Evolutionary conservation across 37 sponge, comb jelly and placozoan genomes (phyloP).

Genomic region (Aphrocallistes beatrix): DNA sequence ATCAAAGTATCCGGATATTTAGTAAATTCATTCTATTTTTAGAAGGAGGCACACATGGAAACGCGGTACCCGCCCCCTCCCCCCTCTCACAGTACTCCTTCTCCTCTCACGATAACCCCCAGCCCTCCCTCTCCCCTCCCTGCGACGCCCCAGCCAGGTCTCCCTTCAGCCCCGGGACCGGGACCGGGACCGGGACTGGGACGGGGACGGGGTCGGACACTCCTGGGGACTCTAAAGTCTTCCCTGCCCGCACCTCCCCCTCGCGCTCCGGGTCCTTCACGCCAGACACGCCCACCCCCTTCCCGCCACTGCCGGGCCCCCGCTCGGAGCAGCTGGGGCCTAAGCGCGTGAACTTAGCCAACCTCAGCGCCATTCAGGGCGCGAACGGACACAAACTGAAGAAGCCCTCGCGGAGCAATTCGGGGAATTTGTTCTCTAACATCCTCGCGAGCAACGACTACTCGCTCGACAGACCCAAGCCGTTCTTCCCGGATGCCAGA

Average conservation of each 20-base stretch:
- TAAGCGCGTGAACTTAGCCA: background rate
- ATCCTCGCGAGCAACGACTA: background rate
- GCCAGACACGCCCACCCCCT: background rate
- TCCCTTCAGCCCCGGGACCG: background rate
- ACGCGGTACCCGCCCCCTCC: background rate
- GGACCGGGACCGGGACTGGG: background rate
- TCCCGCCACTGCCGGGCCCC: background rate
- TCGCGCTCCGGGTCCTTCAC: background rate
- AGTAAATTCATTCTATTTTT: too few relatives aligned
- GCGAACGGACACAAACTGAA: background rate
- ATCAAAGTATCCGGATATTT: too few relatives aligned
- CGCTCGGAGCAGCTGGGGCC: background rate
- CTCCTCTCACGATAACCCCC: background rate
- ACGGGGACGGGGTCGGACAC: background rate
- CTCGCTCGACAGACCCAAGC: constrained; percentile 12
- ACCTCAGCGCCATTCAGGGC: background rate
- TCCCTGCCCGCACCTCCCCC: background rate
- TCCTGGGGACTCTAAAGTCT: background rate
- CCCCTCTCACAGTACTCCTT: background rate
- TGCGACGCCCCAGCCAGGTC: background rate
- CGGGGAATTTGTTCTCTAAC: background rate
- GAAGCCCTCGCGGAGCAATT: background rate
- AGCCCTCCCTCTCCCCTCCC: background rate
- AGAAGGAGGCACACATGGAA: too few relatives aligned
- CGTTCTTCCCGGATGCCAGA: too few relatives aligned